Base-by-base conservation (phyloP, 2,113 vertebrate genomes). In the Strigops habroptila region DNA sequence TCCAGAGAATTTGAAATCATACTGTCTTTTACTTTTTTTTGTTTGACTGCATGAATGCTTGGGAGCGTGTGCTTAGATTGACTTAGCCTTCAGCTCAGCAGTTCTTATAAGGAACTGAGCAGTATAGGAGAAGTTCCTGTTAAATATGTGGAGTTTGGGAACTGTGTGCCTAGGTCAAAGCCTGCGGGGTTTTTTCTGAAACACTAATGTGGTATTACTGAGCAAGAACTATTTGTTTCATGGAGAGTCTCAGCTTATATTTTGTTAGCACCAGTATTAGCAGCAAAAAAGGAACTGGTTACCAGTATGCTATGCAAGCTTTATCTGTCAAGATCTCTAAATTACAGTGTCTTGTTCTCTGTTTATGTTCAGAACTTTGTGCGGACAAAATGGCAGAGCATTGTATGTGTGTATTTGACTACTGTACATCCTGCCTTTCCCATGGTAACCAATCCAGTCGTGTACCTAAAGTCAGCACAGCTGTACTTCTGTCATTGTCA, bases 11-110 rank as follows among this genome's bases (percentile, higher is more conserved):
- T 14, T 18, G 11, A 60, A 92, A 75, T 8, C 5, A 2, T 76
- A 18, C 2, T 3, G 0, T 43, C 9, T 43, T 78, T 10, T 1
- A 2, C 14, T 35, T 41, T 44, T 44, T 0, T 18, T 48, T 46
- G 14, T 81, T 59, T 37, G 41, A 22, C 27, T 62, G 13, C 16
- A 1, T 59, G 31, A 65, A 19, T 62, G 18, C 14, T 74, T 68
- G 12, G 37, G 33, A 78, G 5, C 1, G 1, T 59, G 6, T 35
- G 18, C 31, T 48, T 76, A 39, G 27, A 18, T 79, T 48, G 19
- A 14, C 17, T 82, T 73, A 18, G n/a, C 13, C 13, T 91, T 84
- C 31, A 82, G 8, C 33, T 76, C 14, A 62, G 30, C 10, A 25
- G 21, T 64, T 84, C 48, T 91, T 68, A 5, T 3, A n/a, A 67